Percentiles rank a stretch among this genome's conserved stretches.
These are phyloP conservation scores for Danio jaintianensis DNA, from an alignment of 2,797 vertebrate species.

Conservation along the genomic window DNA sequence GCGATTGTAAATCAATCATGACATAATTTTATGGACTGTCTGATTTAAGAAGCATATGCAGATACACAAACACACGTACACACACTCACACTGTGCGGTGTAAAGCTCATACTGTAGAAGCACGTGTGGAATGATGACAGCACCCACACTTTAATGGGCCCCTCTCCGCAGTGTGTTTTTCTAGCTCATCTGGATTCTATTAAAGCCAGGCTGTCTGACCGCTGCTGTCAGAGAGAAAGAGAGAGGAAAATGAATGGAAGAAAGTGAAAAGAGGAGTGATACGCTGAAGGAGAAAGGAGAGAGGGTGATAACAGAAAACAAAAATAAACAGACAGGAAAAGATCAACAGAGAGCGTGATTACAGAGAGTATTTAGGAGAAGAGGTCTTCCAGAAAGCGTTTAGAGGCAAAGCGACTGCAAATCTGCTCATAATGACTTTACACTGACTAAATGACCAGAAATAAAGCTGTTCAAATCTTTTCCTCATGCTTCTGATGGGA, in stretches of 20 bases:
- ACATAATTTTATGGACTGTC: conserved; percentile 65
- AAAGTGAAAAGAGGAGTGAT: conserved; percentile 36
- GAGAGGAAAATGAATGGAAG: conserved; percentile 62
- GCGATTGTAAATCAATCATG: conserved; percentile 70
- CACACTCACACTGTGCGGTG: conserved; percentile 23
- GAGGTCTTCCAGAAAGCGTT: neutral
- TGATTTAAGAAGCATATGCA: conserved; percentile 66
- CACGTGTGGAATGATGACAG: conserved; percentile 63
- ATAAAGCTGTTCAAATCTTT: conserved; percentile 3
- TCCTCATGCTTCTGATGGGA: conserved; percentile 4
- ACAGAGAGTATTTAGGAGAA: neutral
- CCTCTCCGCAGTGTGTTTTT: conserved; percentile 73
- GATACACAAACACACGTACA: conserved; percentile 53
- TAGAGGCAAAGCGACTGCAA: neutral
- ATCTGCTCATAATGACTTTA: neutral
- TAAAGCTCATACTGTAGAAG: conserved; percentile 73
- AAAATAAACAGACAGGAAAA: conserved; percentile 61
- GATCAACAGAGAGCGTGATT: neutral
- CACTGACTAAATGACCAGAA: conserved; percentile 5
- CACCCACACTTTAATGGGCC: conserved; percentile 69
- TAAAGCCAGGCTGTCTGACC: conserved; percentile 65
- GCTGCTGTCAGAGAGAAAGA: conserved; percentile 69
- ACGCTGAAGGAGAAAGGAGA: conserved; percentile 28
- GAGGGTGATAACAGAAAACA: conserved; percentile 19
- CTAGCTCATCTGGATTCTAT: conserved; percentile 79